Base-by-base conservation (phyloP, 2,888 invertebrate genomes). In the Ochropleura plecta region DNA sequence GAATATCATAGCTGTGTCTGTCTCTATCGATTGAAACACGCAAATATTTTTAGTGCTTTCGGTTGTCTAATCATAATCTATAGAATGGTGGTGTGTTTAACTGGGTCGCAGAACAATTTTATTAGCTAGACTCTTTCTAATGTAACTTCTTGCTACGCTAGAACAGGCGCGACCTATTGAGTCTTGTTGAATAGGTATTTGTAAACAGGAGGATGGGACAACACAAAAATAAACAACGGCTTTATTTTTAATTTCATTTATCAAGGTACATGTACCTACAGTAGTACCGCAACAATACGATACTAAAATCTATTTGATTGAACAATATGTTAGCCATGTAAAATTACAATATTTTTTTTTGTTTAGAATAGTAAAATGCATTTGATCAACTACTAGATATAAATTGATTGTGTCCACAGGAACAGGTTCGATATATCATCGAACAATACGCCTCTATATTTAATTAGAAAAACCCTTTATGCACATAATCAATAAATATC, bases 201-300 rank as follows among this genome's bases (percentile, higher is more conserved):
- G n/a, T 53, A n/a, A 12, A 48, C 0, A 48, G 20, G 20, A 7
- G n/a, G 49, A 10, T 20, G 48, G 16, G 63, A 9, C 5, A 6
- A 48, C 16, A 73, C 9, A 70, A 42, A 71, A 87, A 82, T 78
- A 86, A 85, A 80, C 80, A 85, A 81, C 53, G 18, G 65, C 55
- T 62, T 88, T 90, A 88, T 90, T 93, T 88, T 89, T 86, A 85
- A 91, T 92, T 93, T 90, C 89, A 92, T 95, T 95, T 94, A 94
- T 93, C 85, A 91, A 91, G 93, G 94, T 94, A 93, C 91, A 90
- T 85, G 91, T 93, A 94, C 92, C 93, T 90, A 90, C 85, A 89
- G 88, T 86, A 85, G 89, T 78, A 74, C 70, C 78, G 79, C 83
- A 84, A 80, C 74, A 80, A 81, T 59, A 85, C 74, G 76, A 68